Base-by-base conservation (phyloP, 1,140 invertebrate species). In the Apolygus lucorum region DNA sequence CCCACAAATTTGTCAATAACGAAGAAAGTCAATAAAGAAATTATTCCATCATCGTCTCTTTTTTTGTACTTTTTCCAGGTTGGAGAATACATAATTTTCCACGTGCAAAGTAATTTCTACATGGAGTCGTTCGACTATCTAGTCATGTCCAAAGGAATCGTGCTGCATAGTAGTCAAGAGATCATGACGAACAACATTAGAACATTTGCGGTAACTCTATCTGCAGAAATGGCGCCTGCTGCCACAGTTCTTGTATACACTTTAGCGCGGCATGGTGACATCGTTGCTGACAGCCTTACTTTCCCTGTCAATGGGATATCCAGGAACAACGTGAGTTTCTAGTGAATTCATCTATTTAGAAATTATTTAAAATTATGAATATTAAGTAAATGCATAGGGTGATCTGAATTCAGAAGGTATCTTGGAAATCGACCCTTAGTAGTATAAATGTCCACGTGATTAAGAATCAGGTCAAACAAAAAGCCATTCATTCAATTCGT, bases 231-330 rank as follows among this genome's bases (percentile, higher is more conserved):
- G 95, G 91, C 95, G 11, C 95, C 95, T 0, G 88, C 90, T 24
- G 88, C 94, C 0, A 95, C 93, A 0, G 84, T 95, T 13, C 84
- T 98, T 13, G 92, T 96, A 11, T 99, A 95, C 82, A 87, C 92
- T 76, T 85, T 96, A 0, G 86, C 87, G 2, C 83, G 85, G 52
- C 88, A 91, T 74, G 93, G 92, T 1, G 87, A 92, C 74, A 87
- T 98, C 1, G 86, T 96, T 0, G 91, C 90, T 0, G 96, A 99
- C 79, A 91, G 91, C 54, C 81, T 98, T 22, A 96, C 93, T 1
- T 95, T 98, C 80, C 91, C 93, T 1, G 93, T 98, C 1, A 94
- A 98, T 79, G 95, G 93, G 62, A 93, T 96, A 63, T 91, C 92
- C 1, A 80, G 91, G 27, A 96, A 97, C 77, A 94, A 96, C 77